A percentile compares a stretch with the other conserved stretches of the same genome.
These are phyloP conservation scores for Drosophila lini DNA, from an alignment of 1,140 invertebrate species.

Conservation along the genomic window DNA sequence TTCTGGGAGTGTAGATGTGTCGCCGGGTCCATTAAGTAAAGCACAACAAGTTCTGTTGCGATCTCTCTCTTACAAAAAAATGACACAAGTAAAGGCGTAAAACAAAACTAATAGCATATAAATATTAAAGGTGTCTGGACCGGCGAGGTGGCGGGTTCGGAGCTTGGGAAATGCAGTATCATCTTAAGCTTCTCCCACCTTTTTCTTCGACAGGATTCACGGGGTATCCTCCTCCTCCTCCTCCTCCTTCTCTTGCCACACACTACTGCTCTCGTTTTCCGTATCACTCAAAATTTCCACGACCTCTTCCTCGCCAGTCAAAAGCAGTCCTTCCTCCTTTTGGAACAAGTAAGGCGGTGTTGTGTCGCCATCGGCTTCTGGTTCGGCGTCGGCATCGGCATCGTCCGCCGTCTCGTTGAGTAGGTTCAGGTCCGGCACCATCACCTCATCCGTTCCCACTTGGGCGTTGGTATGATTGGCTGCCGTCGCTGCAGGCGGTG, in stretches of 20 bases:
- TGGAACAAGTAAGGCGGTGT: slow-evolving; percentile 27
- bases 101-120: slow-evolving; percentile 64
- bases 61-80: slow-evolving; percentile 75
- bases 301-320: slow-evolving; percentile 52
- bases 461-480: slow-evolving; percentile 49
- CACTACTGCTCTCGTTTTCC: slow-evolving; percentile 70
- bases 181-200: not conserved
- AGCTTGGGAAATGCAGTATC: slow-evolving; percentile 1
- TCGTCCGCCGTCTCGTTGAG: slow-evolving; percentile 46
- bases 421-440: slow-evolving; percentile 53
- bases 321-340: slow-evolving; percentile 45
- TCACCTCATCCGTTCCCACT: slow-evolving; percentile 58
- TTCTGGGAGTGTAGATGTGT: slow-evolving; percentile 24
- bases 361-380: slow-evolving; percentile 35
- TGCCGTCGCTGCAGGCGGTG: slow-evolving; percentile 38
- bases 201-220: slow-evolving; percentile 2
- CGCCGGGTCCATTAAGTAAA: slow-evolving; percentile 65
- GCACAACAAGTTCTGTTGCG: slow-evolving; percentile 76
- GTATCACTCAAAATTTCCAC: slow-evolving; percentile 73
- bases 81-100: slow-evolving; percentile 67
- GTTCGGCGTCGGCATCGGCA: slow-evolving; percentile 11
- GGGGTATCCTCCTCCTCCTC: slow-evolving; percentile 36
- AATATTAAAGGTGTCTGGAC: slow-evolving; percentile 66
- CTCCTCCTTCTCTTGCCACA: slow-evolving; percentile 71
- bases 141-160: slow-evolving; percentile 15